Percentiles rank a stretch among this genome's conserved stretches.
Conservation (phyloP, 2,797 vertebrate species). For the Trachurus trachurus region DNA sequence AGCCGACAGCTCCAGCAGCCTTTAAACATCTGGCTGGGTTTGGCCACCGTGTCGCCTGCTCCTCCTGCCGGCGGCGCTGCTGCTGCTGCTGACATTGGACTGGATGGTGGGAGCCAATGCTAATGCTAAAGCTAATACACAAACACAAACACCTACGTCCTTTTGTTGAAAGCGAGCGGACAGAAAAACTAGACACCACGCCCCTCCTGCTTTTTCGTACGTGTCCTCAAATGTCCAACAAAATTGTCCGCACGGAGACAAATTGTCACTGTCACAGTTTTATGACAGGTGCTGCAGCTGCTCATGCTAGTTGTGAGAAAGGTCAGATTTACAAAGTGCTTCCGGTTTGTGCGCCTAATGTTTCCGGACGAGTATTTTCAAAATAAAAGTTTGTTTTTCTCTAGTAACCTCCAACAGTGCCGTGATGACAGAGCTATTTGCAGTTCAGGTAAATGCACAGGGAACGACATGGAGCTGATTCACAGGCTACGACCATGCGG, state of each 20-base stretch:
- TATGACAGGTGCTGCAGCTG: fast-evolving
- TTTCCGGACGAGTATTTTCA: conserved; percentile 49
- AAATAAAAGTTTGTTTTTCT: conserved; percentile 45
- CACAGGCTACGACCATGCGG: not conserved
- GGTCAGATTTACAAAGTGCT: not conserved
- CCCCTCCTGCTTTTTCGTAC: not conserved
- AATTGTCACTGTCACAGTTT: fast-evolving
- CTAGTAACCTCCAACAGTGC: not conserved
- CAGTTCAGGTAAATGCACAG: not conserved
- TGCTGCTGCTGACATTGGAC: conserved; percentile 54
- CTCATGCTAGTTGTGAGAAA: not conserved
- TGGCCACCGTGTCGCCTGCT: not conserved
- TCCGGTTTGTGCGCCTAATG: conserved; percentile 30
- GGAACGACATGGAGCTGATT: not conserved
- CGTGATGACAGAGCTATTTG: not conserved
- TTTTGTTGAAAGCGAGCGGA: no score
- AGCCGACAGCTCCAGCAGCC: conserved; percentile 82
- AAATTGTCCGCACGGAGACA: fast-evolving
- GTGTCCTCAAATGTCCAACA: not conserved
- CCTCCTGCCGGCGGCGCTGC: not conserved
- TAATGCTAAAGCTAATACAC: conserved; percentile 39
- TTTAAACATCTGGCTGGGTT: conserved; percentile 12
- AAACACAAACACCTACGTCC: not conserved
- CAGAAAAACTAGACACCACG: not conserved
- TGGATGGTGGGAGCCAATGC: conserved; percentile 10